Evolutionary conservation across 1,140 invertebrate species (phyloP).

Genomic region (Babylonia areolata): DNA sequence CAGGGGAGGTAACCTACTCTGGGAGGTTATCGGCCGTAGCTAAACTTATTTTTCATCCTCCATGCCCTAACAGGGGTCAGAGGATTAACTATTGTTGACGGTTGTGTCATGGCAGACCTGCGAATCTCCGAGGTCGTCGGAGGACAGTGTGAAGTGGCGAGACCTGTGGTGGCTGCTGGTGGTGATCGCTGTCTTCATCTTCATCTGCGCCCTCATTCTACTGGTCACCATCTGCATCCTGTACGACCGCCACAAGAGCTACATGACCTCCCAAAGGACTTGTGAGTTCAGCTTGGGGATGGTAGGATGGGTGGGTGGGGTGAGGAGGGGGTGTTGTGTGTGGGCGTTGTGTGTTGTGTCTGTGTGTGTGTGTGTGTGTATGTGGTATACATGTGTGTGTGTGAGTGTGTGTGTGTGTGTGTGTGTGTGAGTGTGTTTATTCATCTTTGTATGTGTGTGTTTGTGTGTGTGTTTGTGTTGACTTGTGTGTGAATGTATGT

Average conservation of each 20-base stretch:
- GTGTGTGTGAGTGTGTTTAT: no score
- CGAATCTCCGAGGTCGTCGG: conserved; percentile 47
- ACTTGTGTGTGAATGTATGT: neutral
- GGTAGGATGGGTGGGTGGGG: neutral
- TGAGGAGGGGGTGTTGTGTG: neutral
- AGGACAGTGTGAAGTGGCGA: conserved; percentile 51
- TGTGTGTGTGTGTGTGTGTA: neutral
- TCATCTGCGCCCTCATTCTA: conserved; percentile 62
- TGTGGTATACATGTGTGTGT: neutral
- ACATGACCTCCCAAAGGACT: conserved; percentile 7
- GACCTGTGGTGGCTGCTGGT: conserved; percentile 71
- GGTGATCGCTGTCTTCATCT: conserved; percentile 68
- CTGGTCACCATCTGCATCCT: conserved; percentile 57
- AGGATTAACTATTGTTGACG: no score
- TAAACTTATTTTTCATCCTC: no score
- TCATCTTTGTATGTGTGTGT: neutral
- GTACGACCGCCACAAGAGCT: conserved; percentile 53
- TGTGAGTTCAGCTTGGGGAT: conserved; percentile 3
- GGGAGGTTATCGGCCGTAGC: no score
- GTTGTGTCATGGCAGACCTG: conserved; percentile 55
- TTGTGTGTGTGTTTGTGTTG: neutral
- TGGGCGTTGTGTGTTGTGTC: neutral
- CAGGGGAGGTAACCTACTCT: no score
- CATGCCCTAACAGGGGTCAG: no score
- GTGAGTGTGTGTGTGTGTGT: no score